phyloP scores from a whole-genome alignment of 2,888 invertebrate species.

The Proisotoma minuta region DNA sequence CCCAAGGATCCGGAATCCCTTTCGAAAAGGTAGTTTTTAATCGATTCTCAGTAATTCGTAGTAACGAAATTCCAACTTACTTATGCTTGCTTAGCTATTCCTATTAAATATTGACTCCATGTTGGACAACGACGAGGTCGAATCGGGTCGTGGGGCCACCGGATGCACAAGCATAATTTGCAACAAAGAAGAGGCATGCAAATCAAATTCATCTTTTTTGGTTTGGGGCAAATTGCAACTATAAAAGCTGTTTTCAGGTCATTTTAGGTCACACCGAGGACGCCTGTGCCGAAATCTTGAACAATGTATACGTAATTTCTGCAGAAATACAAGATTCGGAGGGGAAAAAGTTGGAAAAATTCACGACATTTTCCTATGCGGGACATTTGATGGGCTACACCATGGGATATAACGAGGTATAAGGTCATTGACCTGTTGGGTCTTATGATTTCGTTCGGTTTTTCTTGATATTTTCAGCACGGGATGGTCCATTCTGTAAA shows the following conservation, averaged over 20 bases:
- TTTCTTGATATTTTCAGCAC: no score
- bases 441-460: no score
- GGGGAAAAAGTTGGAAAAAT: constrained; percentile 58
- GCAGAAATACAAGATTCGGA: constrained; percentile 31
- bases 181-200: constrained; percentile 51
- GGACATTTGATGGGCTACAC: constrained; percentile 84
- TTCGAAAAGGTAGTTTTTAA: constrained; percentile 66
- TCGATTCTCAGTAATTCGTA: background rate
- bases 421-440: no score
- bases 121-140: constrained; percentile 49
- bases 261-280: constrained; percentile 83
- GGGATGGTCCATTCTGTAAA: constrained; percentile 79
- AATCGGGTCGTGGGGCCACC: constrained; percentile 53
- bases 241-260: constrained; percentile 55
- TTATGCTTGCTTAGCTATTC: constrained; percentile 62
- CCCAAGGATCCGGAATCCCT: constrained; percentile 76
- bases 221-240: background rate
- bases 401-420: constrained; percentile 81
- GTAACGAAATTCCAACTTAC: background rate
- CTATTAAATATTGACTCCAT: constrained; percentile 69
- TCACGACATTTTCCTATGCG: constrained; percentile 78
- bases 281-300: constrained; percentile 67
- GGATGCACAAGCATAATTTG: constrained; percentile 75
- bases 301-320: constrained; percentile 72
- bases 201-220: background rate